Percentiles rank a stretch among this genome's conserved stretches.
Conservation (phyloP, 2,888 invertebrate species). For the Volucella bombylans region DNA sequence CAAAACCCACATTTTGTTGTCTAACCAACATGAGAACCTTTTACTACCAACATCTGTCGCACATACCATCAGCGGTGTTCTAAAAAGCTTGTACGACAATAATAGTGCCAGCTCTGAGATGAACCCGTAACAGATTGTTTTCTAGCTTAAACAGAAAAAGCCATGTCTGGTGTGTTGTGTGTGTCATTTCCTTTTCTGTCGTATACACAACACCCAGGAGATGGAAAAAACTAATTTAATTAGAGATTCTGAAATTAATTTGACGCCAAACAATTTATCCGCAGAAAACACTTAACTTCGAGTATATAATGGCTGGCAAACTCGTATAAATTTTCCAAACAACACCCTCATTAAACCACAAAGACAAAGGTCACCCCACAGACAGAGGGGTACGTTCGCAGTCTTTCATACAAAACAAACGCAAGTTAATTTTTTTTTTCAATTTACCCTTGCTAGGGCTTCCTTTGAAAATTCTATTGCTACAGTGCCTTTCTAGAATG, state of each 20-base stretch:
- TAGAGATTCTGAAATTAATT: conserved; percentile 59
- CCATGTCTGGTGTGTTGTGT: not conserved
- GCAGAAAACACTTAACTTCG: conserved; percentile 50
- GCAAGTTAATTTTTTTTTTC: conserved; percentile 58
- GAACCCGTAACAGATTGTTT: conserved; percentile 15
- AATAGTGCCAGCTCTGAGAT: not conserved
- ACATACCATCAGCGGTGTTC: too few species aligned
- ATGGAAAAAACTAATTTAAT: conserved; percentile 55
- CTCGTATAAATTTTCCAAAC: not conserved
- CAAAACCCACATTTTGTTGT: too few species aligned
- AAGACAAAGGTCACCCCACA: conserved; percentile 35
- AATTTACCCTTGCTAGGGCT: conserved; percentile 21
- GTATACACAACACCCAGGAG: not conserved
- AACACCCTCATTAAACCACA: conserved; percentile 25
- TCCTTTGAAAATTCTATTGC: conserved; percentile 38
- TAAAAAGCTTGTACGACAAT: too few species aligned
- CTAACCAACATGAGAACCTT: too few species aligned
- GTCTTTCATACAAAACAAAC: conserved; percentile 36
- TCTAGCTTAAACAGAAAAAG: conserved; percentile 13
- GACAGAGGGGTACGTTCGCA: not conserved
- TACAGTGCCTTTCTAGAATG: not conserved
- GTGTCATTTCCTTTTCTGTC: not conserved
- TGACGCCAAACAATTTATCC: conserved; percentile 47
- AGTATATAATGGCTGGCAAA: conserved; percentile 1
- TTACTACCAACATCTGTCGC: too few species aligned